Percentiles rank a stretch among this genome's conserved stretches.
These are phyloP conservation scores for Alligator sinensis DNA, from an alignment of 2,113 vertebrate species.

Conservation along the genomic window DNA sequence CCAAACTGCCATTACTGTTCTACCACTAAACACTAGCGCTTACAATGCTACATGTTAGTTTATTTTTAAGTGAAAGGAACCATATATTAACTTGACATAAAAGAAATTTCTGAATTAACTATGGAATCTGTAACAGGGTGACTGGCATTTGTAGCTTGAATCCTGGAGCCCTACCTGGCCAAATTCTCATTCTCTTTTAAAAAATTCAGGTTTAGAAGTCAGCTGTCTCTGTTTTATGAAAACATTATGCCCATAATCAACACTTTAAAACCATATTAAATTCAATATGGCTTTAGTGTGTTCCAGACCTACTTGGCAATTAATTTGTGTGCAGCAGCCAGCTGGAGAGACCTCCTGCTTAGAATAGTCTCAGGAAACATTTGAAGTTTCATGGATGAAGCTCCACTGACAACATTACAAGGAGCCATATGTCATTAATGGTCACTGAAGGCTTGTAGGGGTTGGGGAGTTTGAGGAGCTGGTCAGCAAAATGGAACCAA, in stretches of 20 bases:
- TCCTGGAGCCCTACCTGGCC: not conserved
- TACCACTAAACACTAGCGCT: not conserved
- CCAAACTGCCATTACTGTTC: too few species aligned
- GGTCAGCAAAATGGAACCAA: not conserved
- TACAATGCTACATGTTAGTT: not conserved
- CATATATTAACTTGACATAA: accelerated
- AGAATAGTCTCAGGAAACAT: conserved; percentile 36
- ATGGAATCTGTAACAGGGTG: not conserved
- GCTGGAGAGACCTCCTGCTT: conserved; percentile 42
- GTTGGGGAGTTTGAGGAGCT: not conserved
- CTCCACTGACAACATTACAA: not conserved
- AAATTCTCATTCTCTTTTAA: not conserved
- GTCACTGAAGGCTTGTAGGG: not conserved
- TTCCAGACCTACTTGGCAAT: conserved; percentile 58
- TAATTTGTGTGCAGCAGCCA: not conserved
- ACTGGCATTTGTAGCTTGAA: not conserved
- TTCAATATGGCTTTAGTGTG: conserved; percentile 57
- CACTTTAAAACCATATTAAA: conserved; percentile 44
- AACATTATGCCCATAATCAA: conserved; percentile 26
- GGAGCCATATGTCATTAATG: not conserved
- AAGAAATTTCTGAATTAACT: not conserved
- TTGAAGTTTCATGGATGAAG: not conserved
- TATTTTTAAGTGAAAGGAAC: not conserved
- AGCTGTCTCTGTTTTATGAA: conserved; percentile 1
- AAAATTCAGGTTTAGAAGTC: not conserved